A percentile compares a stretch with the other conserved stretches of the same genome.
phyloP scores from a whole-genome alignment of 1,140 invertebrate species.

The Calephelis nemesis region DNA sequence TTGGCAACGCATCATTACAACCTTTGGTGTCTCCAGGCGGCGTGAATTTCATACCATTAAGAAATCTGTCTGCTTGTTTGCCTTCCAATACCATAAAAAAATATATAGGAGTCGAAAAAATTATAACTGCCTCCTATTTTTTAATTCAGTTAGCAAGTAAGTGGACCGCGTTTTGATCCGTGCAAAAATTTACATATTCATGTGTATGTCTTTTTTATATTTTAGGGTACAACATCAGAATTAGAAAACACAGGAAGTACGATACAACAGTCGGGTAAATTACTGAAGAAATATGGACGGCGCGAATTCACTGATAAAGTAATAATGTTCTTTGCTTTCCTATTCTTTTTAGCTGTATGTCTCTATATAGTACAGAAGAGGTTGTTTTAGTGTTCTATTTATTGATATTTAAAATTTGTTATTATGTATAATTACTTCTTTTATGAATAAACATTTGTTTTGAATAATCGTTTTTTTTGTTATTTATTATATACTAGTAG shows the following conservation, averaged over 20 bases:
- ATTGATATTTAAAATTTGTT: background rate
- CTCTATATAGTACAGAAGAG: constrained; percentile 95
- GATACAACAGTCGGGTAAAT: constrained; percentile 92
- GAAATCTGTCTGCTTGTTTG: too few relatives aligned
- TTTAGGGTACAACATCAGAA: constrained; percentile 89
- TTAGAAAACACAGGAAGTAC: constrained; percentile 91
- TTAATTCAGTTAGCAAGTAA: too few relatives aligned
- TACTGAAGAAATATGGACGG: constrained; percentile 95
- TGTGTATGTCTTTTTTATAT: constrained; percentile 38
- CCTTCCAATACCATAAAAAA: too few relatives aligned
- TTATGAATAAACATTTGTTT: background rate
- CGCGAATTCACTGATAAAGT: constrained; percentile 97
- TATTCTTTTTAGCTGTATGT: constrained; percentile 95
- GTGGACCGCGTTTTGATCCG: too few relatives aligned
- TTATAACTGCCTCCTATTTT: too few relatives aligned
- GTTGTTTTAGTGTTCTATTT: constrained; percentile 81
- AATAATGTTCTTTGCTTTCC: constrained; percentile 92
- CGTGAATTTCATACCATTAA: too few relatives aligned
- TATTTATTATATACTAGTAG: too few relatives aligned
- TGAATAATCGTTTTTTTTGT: too few relatives aligned
- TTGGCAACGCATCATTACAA: too few relatives aligned
- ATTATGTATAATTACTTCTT: background rate
- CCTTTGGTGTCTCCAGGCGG: too few relatives aligned
- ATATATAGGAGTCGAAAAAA: background rate
- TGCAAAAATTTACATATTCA: too few relatives aligned